Evolutionary conservation across 2,888 invertebrate genomes (phyloP).

Genomic region (Eristalis pertinax): DNA sequence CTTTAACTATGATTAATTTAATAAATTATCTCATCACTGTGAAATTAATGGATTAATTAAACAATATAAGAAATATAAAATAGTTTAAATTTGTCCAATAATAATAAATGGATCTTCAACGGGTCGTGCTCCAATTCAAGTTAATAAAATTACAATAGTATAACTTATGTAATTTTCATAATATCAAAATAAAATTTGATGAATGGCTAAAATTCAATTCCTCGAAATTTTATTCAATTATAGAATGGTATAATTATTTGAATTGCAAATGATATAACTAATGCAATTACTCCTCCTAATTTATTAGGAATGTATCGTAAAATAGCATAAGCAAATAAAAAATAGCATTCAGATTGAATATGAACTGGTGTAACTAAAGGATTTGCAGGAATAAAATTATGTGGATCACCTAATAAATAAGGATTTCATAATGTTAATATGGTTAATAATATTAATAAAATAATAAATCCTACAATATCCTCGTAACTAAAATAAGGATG

Average conservation of each 20-base stretch:
- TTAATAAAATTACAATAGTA: conserved; percentile 84
- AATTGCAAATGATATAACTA: too few relatives aligned
- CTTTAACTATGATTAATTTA: conserved; percentile 83
- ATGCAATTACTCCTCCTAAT: conserved; percentile 89
- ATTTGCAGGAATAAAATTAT: conserved; percentile 86
- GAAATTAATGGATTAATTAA: conserved; percentile 82
- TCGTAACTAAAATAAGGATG: conserved; percentile 86
- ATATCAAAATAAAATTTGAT: conserved; percentile 85
- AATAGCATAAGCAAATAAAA: conserved; percentile 91
- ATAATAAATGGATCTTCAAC: conserved; percentile 86
- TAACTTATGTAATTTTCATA: too few relatives aligned
- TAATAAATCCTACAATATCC: conserved; percentile 85
- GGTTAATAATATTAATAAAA: conserved; percentile 83
- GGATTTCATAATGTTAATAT: conserved; percentile 83
- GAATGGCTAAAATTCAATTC: conserved; percentile 85
- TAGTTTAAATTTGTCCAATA: conserved; percentile 84
- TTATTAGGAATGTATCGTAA: conserved; percentile 91
- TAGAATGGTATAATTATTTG: conserved; percentile 84
- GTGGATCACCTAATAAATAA: conserved; percentile 86
- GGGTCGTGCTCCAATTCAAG: conserved; percentile 87
- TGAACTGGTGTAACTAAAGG: conserved; percentile 85
- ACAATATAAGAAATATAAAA: conserved; percentile 84
- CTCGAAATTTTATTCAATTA: conserved; percentile 83
- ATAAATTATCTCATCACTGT: conserved; percentile 83
- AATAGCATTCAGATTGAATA: conserved; percentile 93